phyloP scores from a whole-genome alignment of 2,888 invertebrate genomes.

The Agelastica alni region DNA sequence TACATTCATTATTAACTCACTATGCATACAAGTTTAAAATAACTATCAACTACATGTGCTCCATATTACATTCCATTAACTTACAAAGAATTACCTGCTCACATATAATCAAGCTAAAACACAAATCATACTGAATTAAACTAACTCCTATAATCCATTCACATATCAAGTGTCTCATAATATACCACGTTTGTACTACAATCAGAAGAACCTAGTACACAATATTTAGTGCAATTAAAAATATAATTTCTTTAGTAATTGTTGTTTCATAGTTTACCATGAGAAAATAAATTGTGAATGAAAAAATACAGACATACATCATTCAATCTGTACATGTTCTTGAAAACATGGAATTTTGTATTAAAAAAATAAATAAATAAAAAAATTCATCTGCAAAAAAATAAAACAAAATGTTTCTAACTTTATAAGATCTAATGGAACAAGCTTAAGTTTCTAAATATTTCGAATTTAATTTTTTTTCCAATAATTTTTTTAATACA shows the following conservation, averaged over 20 bases:
- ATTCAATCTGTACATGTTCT: constrained; percentile 5
- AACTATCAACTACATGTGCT: constrained; percentile 46
- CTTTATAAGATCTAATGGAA: background rate
- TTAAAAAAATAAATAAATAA: constrained; percentile 19
- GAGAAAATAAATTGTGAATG: background rate
- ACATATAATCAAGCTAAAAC: constrained; percentile 35
- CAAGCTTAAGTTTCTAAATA: constrained; percentile 6
- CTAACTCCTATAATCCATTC: constrained; percentile 31
- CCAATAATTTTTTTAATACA: constrained; percentile 6
- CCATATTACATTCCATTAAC: constrained; percentile 39
- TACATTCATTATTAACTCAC: constrained; percentile 27
- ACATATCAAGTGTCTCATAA: constrained; percentile 32
- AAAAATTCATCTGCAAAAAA: constrained; percentile 5
- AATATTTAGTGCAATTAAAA: no score
- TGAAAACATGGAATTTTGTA: constrained; percentile 6
- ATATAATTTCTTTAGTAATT: no score
- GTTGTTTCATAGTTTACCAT: background rate
- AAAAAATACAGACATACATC: constrained; percentile 3
- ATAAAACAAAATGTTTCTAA: background rate
- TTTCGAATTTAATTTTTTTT: constrained; percentile 12
- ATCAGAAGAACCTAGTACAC: background rate
- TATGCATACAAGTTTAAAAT: constrained; percentile 41
- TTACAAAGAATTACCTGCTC: constrained; percentile 36
- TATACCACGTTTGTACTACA: background rate
- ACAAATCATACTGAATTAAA: constrained; percentile 37